Base-by-base conservation (phyloP, 1,140 invertebrate species). In the Dreissena polymorpha region DNA sequence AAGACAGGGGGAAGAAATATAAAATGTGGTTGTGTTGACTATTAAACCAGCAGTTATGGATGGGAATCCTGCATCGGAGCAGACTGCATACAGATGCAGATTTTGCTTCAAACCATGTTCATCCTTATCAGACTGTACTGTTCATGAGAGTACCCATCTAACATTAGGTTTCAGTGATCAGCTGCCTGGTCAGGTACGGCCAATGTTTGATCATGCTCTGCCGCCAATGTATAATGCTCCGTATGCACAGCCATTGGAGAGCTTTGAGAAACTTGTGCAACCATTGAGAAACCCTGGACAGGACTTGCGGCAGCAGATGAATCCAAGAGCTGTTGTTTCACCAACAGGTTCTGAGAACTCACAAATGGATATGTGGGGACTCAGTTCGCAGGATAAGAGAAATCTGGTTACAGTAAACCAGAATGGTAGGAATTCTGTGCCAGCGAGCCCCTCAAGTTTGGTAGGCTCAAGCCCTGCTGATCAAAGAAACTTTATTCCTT, bases 241-340 rank as follows among this genome's bases (percentile, higher is more conserved):
- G 16, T 57, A 65, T 21, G 25, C 76, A 7, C 23, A 64, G 10
- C 10, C 76, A 10, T 27, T 78, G 14, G 76, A 78, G 49, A 78
- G 76, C 68, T 78, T 78, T 70, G 76, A 78, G 53, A 78, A 78
- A 67, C 50, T 78, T 49, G 68, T 78, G 21, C 76, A 78, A 27
- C 76, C 76, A 78, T 78, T 69, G n/a, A 65, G 76, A 27, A 78
- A 16, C 39, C 27, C 76, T 2, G 67, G 68, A 3, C 14, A 21
- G 25, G 64, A 67, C 29, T 21, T 78, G 25, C 68, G 76, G 49
- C 68, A 27, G 7, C 25, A 60, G 21, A 18, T 60, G 16, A 39
- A 70, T 29, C 18, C 68, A 13, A 70, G 68, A 70, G 49, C 16
- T 70, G 14, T 70, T 70, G 16, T 49, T 18, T 49, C 68, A 10